phyloP scores from a whole-genome alignment of 2,113 vertebrate species.

The Limnothrissa miodon region DNA sequence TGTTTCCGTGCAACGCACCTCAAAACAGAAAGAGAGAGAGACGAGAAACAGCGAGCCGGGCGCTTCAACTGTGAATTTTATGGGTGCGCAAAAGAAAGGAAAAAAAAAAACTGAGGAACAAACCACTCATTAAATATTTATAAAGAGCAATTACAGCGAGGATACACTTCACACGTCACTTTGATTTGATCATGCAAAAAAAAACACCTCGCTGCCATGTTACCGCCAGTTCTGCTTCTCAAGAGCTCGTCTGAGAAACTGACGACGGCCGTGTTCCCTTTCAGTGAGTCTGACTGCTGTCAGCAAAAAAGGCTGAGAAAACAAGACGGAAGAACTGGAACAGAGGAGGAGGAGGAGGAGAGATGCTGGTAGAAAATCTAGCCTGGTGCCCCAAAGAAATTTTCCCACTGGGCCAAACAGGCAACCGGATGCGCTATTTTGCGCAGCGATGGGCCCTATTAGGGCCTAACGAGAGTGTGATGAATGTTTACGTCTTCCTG shows the following conservation, averaged over 20 bases:
- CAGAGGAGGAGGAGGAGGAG: not conserved
- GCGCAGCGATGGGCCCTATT: not conserved
- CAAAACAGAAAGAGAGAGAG: not conserved
- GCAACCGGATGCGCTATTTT: not conserved
- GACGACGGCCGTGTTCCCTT: not conserved
- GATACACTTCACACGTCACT: constrained; percentile 5
- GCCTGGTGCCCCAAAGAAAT: not conserved
- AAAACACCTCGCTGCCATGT: not conserved
- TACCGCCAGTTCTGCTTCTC: constrained; percentile 1
- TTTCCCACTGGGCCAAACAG: not conserved
- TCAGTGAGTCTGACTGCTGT: constrained; percentile 5
- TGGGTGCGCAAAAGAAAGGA: not conserved
- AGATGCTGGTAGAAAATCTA: not conserved
- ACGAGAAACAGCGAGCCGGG: no score
- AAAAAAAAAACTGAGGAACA: not conserved
- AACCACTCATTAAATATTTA: constrained; percentile 12
- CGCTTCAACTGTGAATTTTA: not conserved
- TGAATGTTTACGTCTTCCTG: not conserved
- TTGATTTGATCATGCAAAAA: constrained; percentile 4
- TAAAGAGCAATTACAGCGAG: constrained; percentile 3
- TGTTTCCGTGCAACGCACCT: not conserved
- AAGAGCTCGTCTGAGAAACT: not conserved
- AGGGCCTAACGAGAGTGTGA: not conserved
- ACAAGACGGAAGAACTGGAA: not conserved
- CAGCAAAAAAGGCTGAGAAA: not conserved